Percentiles rank a stretch among this genome's conserved stretches.
Evolutionary conservation across 30 jellyfish, hydroid and myxozoan species (phyloP).

Genomic region (Chironex yamaguchii): DNA sequence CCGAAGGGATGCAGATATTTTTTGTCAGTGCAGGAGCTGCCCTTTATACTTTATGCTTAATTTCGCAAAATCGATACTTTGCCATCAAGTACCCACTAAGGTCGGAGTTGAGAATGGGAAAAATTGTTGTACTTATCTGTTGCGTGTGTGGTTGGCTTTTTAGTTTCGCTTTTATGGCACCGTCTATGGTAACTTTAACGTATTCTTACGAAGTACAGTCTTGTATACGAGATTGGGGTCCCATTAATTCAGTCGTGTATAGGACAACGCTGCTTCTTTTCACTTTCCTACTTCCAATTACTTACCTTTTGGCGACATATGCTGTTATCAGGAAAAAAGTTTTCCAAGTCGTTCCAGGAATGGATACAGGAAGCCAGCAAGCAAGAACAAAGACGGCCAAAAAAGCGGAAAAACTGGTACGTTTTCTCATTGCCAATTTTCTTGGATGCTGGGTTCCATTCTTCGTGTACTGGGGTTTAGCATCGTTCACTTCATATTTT

Average conservation of each 20-base stretch:
- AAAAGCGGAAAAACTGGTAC: conserved; percentile 53
- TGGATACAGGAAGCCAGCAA: conserved; percentile 10
- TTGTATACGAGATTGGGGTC: conserved; percentile 71
- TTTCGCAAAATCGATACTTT: conserved; percentile 60
- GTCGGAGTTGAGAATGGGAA: conserved; percentile 55
- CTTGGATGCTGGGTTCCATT: conserved; percentile 75
- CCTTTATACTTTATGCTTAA: conserved; percentile 62
- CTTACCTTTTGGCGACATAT: conserved; percentile 36
- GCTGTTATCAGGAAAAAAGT: conserved; percentile 45
- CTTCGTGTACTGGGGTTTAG: conserved; percentile 68
- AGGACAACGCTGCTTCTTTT: conserved; percentile 17
- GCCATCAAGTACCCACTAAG: conserved; percentile 60
- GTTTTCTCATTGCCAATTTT: conserved; percentile 54
- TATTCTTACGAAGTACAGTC: conserved; percentile 38
- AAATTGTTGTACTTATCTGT: conserved; percentile 20
- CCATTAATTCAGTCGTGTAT: conserved; percentile 29
- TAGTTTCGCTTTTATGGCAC: conserved; percentile 45
- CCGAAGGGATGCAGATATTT: conserved; percentile 66
- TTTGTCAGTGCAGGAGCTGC: conserved; percentile 59
- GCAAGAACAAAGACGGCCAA: conserved; percentile 62
- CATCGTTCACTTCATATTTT: conserved; percentile 30
- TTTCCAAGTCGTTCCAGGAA: conserved; percentile 3
- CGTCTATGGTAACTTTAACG: conserved; percentile 50
- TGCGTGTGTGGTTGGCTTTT: conserved; percentile 27
- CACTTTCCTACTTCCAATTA: conserved; percentile 29